Evolutionary conservation across 2,888 invertebrate species (phyloP).

Genomic region (Onthophagus sagittarius): DNA sequence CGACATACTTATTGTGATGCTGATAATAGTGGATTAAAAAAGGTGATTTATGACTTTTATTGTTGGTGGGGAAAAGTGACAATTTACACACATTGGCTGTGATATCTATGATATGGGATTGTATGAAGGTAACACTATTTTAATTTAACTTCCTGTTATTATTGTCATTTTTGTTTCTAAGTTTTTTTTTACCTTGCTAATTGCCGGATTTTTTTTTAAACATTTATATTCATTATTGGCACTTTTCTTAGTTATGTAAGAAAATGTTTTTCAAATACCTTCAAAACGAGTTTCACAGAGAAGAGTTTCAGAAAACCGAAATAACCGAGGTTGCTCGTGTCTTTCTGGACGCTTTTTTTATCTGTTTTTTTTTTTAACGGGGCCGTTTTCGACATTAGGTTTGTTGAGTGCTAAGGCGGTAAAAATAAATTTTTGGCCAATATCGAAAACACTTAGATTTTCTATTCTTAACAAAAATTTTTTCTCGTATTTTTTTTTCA

Average conservation of each 20-base stretch:
- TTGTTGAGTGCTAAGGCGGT: not conserved
- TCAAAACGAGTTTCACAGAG: not conserved
- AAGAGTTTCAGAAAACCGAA: not conserved
- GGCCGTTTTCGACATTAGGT: not conserved
- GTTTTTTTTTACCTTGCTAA: not conserved
- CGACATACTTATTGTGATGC: no score
- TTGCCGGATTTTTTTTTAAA: not conserved
- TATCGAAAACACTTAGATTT: not conserved
- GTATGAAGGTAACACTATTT: conserved; percentile 38
- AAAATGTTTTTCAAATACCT: conserved; percentile 8
- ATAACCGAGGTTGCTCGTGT: conserved; percentile 8
- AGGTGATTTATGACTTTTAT: not conserved
- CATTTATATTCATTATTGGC: not conserved
- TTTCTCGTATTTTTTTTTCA: not conserved
- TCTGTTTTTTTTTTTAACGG: not conserved
- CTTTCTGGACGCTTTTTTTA: conserved; percentile 5
- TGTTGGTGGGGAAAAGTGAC: conserved; percentile 7
- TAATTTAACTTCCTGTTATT: conserved; percentile 10
- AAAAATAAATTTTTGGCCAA: not conserved
- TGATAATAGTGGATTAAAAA: no score
- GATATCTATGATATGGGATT: conserved; percentile 40
- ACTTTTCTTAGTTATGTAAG: not conserved
- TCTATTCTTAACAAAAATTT: not conserved
- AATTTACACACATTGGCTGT: not conserved
- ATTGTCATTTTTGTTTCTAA: not conserved